These are phyloP conservation scores for Stenotaenia linearis DNA, from an alignment of 2,888 invertebrate genomes.

Conservation along the genomic window DNA sequence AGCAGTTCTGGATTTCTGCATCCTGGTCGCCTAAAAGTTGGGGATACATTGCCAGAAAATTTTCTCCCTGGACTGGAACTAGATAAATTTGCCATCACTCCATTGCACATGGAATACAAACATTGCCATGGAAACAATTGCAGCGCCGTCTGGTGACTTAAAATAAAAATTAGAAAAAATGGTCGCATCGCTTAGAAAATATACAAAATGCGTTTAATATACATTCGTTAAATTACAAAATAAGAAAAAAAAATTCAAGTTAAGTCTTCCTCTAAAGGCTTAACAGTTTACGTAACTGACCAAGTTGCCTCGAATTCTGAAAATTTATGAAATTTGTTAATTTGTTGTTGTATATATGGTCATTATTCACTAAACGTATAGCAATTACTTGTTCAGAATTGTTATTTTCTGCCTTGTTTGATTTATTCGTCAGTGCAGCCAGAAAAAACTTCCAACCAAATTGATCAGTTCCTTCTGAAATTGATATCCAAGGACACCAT, in stretches of 20 bases:
- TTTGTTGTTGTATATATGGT: background rate
- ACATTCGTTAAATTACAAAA: no score
- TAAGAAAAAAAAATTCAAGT: no score
- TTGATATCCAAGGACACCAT: background rate
- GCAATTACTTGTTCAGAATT: background rate
- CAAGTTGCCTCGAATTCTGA: no score
- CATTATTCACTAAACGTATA: background rate
- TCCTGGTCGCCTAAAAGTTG: background rate
- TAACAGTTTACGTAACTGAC: no score
- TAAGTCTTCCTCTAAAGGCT: no score
- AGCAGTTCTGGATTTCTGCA: background rate
- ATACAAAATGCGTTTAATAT: background rate
- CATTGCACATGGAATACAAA: background rate
- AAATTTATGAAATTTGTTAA: background rate
- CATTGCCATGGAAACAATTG: background rate
- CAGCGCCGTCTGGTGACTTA: background rate
- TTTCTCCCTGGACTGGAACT: background rate
- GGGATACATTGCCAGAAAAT: background rate
- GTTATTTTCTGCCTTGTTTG: background rate
- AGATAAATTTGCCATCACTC: background rate
- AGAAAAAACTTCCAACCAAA: background rate
- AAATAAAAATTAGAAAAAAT: background rate
- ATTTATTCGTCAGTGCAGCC: background rate
- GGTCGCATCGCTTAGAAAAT: background rate
- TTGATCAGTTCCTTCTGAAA: background rate